phyloP scores from a whole-genome alignment of 1,140 invertebrate species.

The Leucophenga varia region DNA sequence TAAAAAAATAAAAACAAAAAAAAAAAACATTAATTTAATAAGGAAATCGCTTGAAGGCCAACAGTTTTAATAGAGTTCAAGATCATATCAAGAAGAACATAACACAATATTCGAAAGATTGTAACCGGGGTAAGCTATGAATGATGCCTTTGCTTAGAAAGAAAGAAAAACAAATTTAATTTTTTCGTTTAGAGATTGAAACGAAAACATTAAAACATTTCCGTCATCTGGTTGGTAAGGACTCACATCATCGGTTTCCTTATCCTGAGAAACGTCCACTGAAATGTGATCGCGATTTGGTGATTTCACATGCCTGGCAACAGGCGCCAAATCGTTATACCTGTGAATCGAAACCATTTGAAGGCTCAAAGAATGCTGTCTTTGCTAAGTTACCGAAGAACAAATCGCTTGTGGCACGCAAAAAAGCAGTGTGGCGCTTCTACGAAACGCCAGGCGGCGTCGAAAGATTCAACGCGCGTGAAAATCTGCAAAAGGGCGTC shows the following conservation, averaged over 20 bases:
- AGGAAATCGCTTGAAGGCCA: no score
- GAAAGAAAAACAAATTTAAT: no score
- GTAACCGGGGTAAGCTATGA: no score
- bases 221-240: neutral
- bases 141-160: no score
- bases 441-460: constrained; percentile 1
- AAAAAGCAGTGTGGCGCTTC: no score
- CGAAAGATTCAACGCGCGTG: neutral
- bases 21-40: no score
- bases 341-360: neutral
- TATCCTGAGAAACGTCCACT: neutral
- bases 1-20: no score
- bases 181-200: no score
- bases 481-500: constrained; percentile 1
- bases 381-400: constrained; percentile 5
- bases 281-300: neutral
- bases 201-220: neutral
- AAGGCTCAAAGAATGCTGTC: neutral
- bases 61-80: no score
- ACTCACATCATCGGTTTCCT: neutral
- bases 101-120: no score
- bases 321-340: constrained; percentile 8
- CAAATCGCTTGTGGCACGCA: neutral
- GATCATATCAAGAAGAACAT: no score
- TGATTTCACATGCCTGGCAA: constrained; percentile 8